These are phyloP conservation scores for Drosophila melanocephala DNA, from an alignment of 2,888 invertebrate species.

Conservation along the genomic window DNA sequence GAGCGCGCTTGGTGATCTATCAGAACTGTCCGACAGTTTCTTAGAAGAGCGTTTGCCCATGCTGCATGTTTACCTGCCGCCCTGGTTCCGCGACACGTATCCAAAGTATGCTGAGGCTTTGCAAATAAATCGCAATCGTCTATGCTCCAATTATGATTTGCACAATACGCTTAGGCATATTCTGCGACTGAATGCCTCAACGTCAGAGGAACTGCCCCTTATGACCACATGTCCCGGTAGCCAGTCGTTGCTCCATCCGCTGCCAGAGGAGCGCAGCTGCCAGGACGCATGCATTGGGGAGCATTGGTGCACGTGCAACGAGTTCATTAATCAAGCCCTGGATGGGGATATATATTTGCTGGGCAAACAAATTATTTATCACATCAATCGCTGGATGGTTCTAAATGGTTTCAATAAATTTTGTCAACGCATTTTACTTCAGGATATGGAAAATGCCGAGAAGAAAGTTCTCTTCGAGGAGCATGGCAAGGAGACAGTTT, in stretches of 20 bases:
- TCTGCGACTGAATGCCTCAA: constrained; percentile 83
- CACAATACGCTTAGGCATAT: constrained; percentile 89
- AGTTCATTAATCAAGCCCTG: constrained; percentile 83
- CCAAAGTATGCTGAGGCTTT: constrained; percentile 87
- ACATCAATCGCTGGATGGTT: constrained; percentile 63
- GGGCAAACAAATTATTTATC: constrained; percentile 60
- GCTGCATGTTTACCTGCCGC: constrained; percentile 89
- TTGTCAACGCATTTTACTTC: constrained; percentile 42
- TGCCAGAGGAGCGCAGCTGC: constrained; percentile 88
- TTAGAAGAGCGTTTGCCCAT: constrained; percentile 91
- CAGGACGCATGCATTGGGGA: constrained; percentile 88
- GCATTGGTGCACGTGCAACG: constrained; percentile 91
- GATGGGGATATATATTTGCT: constrained; percentile 75
- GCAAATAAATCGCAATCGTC: constrained; percentile 87
- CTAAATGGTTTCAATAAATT: neutral
- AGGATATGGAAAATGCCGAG: constrained; percentile 40
- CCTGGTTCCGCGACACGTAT: constrained; percentile 87
- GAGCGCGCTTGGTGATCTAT: constrained; percentile 89
- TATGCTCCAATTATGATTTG: constrained; percentile 90
- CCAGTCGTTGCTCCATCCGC: constrained; percentile 87
- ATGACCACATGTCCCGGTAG: constrained; percentile 87
- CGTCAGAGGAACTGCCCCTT: constrained; percentile 67
- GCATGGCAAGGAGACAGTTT: constrained; percentile 11
- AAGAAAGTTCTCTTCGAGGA: constrained; percentile 27
- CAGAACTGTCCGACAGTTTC: constrained; percentile 89